Conservation (phyloP, 2,888 invertebrate species). For the Octodonta nipae region DNA sequence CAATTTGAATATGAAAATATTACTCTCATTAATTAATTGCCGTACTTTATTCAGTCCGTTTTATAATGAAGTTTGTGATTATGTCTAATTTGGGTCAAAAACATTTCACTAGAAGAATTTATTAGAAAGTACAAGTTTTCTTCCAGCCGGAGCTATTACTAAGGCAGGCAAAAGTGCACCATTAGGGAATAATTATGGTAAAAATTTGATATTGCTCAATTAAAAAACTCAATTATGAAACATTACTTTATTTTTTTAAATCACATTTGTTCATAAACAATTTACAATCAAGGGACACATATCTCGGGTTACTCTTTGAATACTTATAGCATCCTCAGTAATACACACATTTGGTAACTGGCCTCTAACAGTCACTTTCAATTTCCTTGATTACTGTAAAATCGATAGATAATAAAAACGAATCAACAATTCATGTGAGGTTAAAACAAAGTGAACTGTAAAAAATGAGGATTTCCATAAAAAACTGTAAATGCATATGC, state of each 20-base stretch:
- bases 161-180: too few species aligned
- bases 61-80: too few species aligned
- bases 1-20: too few species aligned
- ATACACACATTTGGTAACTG: constrained; percentile 20
- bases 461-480: constrained; percentile 2
- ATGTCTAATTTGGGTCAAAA: too few species aligned
- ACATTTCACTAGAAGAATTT: too few species aligned
- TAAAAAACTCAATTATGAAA: constrained; percentile 11
- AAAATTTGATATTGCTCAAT: too few species aligned
- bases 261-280: constrained; percentile 31
- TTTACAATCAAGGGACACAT: constrained; percentile 26
- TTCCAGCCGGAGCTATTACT: too few species aligned
- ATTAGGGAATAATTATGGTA: too few species aligned
- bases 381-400: constrained; percentile 11
- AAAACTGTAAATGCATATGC: constrained; percentile 8
- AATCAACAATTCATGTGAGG: constrained; percentile 8
- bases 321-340: too few species aligned
- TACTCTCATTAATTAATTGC: too few species aligned
- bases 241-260: constrained; percentile 26
- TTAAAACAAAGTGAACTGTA: constrained; percentile 7
- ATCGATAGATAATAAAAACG: constrained; percentile 9
- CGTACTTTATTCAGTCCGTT: too few species aligned
- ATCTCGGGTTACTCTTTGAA: constrained; percentile 26
- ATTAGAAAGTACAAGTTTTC: too few species aligned
- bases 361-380: constrained; percentile 15